Base-by-base conservation (phyloP, 2,888 invertebrate species). In the Pycnomerus fuliginosus region DNA sequence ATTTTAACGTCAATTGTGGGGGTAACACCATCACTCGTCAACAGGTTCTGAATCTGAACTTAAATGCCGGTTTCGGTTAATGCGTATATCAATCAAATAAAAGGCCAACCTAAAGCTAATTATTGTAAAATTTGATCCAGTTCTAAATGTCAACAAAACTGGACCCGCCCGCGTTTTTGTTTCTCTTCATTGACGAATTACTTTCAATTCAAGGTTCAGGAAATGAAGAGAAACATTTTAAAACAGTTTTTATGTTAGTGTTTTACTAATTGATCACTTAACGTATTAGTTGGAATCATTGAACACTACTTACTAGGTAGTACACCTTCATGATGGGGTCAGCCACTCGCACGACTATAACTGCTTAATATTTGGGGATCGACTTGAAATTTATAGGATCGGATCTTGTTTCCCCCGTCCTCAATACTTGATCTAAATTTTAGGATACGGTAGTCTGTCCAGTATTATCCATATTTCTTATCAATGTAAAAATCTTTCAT, bases 361-460 rank as follows among this genome's bases (percentile, higher is more conserved):
- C 46, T 47, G 38, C 29, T 47, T 42, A 47, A 47, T 40, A 38
- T 47, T 47, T 42, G 36, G 46, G 42, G 24, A 42, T 38, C 34
- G 48, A 37, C 25, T 38, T 39, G 44, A 40, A 50, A 50, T 52
- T 50, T 52, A 52, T 52, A 52, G 48, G 44, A 40, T 50, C 45
- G 44, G 39, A 44, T 40, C 49, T 41, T 47, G 52, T 44, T 51
- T 50, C 48, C 52, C 49, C 49, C 52, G 31, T 41, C 36, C 35
- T 32, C 33, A 37, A 32, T 33, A 33, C 44, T 20, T 35, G 44
- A 22, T 44, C 35, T 35, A 35, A 39, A 45, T 31, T 41, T 31
- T 15, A 35, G 39, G 44, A 34, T 44, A 38, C 38, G 16, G 3
- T 1, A 28, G 8, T 13, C 8, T 8, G 28, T 11, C 3, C 28